Base-by-base conservation (phyloP, 2,888 invertebrate species). In the Rhabditophanes sp. region DNA sequence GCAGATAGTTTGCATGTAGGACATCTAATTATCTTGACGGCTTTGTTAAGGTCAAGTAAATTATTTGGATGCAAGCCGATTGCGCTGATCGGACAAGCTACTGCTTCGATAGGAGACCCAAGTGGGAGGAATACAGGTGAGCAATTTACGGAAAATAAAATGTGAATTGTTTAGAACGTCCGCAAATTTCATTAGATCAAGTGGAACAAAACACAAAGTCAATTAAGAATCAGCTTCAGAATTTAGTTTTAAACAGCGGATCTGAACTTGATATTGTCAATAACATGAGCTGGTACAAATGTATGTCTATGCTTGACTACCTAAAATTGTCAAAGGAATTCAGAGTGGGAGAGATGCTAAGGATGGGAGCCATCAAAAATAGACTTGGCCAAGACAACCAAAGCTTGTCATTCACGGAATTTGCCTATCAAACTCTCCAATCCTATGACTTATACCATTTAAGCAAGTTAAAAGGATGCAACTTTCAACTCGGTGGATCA, bases 331-430 rank as follows among this genome's bases (percentile, higher is more conserved):
- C 87, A 2, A 74, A 81, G 22, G 74, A 81, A 64, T 79, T 90
- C 62, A 74, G 88, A 51, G 77, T 93, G 74, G 83, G 84, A 0
- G 76, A 79, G 8, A 80, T 93, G 79, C 68, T 93, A 9, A 73
- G 79, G 1, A 61, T 62, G 56, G 61, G 66, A 6, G 49, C 54
- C 1, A 46, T 63, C 20, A 50, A 50, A 19, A 29, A 42, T 8
- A 40, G 59, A 3, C 28, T 56, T 28, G 46, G 48, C 7, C 36
- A 30, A 2, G 32, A 36, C n/a, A 33, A 19, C 8, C 61, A 61
- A 20, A 90, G 90, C 19, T 80, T 99, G 78, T 84, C 80, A 66
- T 85, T 83, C 55, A 79, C 85, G 0, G 96, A 99, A 68, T 93
- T 99, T 67, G 77, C 80, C 9, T 96, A 99, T 65, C 90, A 88